Conservation (phyloP, 2,113 vertebrate genomes). For the Leptocoma aspasia region DNA sequence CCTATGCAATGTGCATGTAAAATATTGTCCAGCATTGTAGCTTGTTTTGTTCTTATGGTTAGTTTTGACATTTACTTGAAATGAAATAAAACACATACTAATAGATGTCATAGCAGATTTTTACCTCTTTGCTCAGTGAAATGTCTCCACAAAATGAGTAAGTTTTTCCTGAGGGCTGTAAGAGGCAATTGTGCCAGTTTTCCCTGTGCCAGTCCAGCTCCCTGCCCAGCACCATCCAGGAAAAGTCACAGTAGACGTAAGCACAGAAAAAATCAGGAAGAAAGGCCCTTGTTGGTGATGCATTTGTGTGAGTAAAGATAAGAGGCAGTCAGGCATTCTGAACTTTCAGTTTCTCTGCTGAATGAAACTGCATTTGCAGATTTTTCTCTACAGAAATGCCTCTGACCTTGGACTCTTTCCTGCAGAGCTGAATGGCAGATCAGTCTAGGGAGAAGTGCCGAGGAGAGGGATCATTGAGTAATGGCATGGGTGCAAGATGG, state of each 20-base stretch:
- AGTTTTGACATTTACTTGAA: constrained; percentile 6
- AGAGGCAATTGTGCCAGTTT: rapidly evolving
- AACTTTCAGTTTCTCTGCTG: neutral
- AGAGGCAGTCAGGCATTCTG: neutral
- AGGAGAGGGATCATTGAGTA: neutral
- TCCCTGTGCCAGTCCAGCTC: neutral
- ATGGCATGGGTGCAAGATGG: neutral
- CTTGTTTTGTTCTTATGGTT: neutral
- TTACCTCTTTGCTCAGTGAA: neutral
- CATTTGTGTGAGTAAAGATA: neutral
- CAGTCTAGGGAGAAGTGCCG: neutral
- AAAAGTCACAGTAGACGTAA: neutral
- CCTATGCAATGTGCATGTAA: neutral
- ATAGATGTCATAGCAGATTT: neutral
- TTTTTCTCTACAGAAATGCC: constrained; percentile 1
- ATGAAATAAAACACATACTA: neutral
- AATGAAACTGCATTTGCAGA: constrained; percentile 17
- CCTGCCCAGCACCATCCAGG: neutral
- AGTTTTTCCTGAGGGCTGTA: neutral
- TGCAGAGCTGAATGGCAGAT: neutral
- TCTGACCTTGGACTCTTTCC: constrained; percentile 35
- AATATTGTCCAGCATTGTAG: neutral
- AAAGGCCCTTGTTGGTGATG: neutral
- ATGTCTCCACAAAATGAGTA: neutral
- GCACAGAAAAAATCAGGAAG: neutral